A percentile compares a stretch with the other conserved stretches of the same genome.
phyloP scores from a whole-genome alignment of 2,113 vertebrate genomes.

The Seriola quinqueradiata region DNA sequence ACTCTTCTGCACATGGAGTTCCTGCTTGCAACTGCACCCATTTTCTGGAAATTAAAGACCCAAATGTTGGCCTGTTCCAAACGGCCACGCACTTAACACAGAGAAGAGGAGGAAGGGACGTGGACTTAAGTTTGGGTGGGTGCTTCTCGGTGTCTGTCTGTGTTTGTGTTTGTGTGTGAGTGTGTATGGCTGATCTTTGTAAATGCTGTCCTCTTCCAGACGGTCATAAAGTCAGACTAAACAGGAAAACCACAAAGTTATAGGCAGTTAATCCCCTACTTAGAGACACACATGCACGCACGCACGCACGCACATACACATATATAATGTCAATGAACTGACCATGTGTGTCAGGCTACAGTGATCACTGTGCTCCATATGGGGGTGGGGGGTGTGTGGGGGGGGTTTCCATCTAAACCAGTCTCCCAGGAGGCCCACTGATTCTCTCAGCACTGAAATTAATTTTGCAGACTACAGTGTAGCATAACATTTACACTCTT shows the following conservation, averaged over 20 bases:
- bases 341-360: conserved; percentile 35
- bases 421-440: conserved; percentile 32
- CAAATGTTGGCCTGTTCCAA: conserved; percentile 42
- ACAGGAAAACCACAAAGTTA: conserved; percentile 78
- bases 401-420: background rate
- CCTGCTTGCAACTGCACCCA: background rate
- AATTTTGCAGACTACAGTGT: conserved; percentile 37
- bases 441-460: conserved; percentile 27
- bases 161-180: conserved; percentile 16
- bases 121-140: background rate
- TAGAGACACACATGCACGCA: conserved; percentile 30
- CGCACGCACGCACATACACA: conserved; percentile 6
- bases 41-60: conserved; percentile 26
- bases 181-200: conserved; percentile 35
- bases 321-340: conserved; percentile 24
- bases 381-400: conserved; percentile 13
- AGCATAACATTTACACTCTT: background rate
- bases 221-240: conserved; percentile 79
- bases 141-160: conserved; percentile 4
- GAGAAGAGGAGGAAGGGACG: background rate
- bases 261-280: conserved; percentile 68
- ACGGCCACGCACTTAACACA: conserved; percentile 23
- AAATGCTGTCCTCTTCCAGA: conserved; percentile 70
- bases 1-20: background rate
- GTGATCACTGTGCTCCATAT: conserved; percentile 20